Percentiles rank a stretch among this genome's conserved stretches.
Evolutionary conservation across 2,113 vertebrate genomes (phyloP).

Genomic region (Notothenia coriiceps): DNA sequence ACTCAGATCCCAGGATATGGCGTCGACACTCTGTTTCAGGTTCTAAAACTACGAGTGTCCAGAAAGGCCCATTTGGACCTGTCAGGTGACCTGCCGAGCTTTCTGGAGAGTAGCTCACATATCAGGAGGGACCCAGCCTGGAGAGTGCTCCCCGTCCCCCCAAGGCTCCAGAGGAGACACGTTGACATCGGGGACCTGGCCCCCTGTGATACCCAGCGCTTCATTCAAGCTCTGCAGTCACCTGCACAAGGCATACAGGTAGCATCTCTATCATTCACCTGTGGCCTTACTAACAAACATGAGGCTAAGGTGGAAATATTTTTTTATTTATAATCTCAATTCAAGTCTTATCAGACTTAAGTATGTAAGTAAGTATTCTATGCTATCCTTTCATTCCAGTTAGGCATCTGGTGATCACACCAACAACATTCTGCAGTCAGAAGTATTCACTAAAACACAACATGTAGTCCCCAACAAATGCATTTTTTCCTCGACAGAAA

Average conservation of each 20-base stretch:
- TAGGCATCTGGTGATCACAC: neutral
- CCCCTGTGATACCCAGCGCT: slow-evolving; percentile 80
- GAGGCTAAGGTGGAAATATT: neutral
- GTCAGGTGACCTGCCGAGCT: slow-evolving; percentile 79
- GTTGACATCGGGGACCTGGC: slow-evolving; percentile 85
- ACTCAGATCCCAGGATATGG: neutral
- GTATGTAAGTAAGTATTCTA: neutral
- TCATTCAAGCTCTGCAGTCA: slow-evolving; percentile 78
- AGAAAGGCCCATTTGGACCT: slow-evolving; percentile 83
- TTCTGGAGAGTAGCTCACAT: slow-evolving; percentile 72
- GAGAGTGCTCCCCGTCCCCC: slow-evolving; percentile 82
- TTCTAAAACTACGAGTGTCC: slow-evolving; percentile 75
- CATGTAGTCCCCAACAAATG: neutral
- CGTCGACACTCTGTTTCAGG: slow-evolving; percentile 50
- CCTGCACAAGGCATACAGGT: slow-evolving; percentile 87
- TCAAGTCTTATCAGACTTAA: neutral
- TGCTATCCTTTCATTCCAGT: neutral
- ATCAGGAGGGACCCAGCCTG: slow-evolving; percentile 78
- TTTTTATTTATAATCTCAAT: neutral
- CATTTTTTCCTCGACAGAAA: neutral
- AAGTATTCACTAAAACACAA: neutral
- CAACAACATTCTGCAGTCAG: neutral
- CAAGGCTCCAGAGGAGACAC: slow-evolving; percentile 81
- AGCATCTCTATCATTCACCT: neutral
- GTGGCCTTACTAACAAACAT: neutral